These are phyloP conservation scores for Fulmarus glacialis DNA, from an alignment of 2,113 vertebrate genomes.

Conservation along the genomic window DNA sequence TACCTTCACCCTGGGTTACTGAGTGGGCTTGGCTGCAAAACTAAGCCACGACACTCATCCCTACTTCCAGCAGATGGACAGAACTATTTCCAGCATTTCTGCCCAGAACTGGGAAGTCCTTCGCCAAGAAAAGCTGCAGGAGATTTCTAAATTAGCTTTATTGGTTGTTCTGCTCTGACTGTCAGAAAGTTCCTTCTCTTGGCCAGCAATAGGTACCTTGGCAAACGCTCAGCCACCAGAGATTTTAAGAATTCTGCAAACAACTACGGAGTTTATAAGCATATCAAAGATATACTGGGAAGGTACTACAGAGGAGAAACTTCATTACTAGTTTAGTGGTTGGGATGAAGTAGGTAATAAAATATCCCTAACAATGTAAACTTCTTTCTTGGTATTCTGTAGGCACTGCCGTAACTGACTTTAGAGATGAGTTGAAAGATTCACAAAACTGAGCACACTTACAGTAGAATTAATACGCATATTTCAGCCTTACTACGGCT, in stretches of 20 bases:
- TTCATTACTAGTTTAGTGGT: neutral
- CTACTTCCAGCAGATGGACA: neutral
- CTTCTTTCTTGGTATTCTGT: neutral
- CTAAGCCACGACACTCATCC: neutral
- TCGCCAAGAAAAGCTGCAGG: neutral
- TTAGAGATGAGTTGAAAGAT: neutral
- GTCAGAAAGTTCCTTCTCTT: neutral
- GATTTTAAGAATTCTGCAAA: neutral
- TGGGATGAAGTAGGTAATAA: neutral
- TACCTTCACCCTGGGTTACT: neutral
- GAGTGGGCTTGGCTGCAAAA: neutral
- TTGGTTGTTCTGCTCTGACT: neutral
- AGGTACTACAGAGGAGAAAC: neutral
- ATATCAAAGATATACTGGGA: neutral
- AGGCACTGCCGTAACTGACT: neutral
- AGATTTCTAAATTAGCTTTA: neutral
- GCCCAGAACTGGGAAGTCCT: neutral
- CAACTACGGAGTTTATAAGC: neutral
- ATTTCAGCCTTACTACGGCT: neutral
- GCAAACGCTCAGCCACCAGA: neutral
- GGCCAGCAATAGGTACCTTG: fast-evolving
- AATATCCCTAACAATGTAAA: neutral
- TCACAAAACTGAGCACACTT: neutral
- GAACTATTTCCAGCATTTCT: neutral
- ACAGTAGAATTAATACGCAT: neutral